Base-by-base conservation (phyloP, 2,797 vertebrate species). In the Acrocephalus scirpaceus region DNA sequence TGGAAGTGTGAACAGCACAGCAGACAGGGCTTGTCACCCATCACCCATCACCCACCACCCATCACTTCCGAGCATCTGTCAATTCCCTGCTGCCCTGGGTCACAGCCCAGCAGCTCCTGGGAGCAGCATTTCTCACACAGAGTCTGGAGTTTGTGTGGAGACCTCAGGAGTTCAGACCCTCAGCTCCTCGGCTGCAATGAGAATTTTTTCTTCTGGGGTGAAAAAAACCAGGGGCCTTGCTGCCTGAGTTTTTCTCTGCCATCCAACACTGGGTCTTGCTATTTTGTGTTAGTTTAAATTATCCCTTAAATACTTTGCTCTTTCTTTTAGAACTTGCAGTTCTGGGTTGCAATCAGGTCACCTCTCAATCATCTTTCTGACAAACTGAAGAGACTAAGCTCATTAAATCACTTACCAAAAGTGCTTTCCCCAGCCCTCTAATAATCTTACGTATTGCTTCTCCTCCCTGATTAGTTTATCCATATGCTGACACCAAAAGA, bases 331-430 rank as follows among this genome's bases (percentile, higher is more conserved):
- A 75, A 58, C 72, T 64, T 1, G 4, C 8, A 48, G 56, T 93
- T 66, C 65, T 64, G 50, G 8, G 40, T 45, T 60, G 58, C 80
- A 93, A 58, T 88, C 76, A 94, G 53, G 70, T 70, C 70, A 93
- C 71, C 38, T 76, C 90, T 86, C 88, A 75, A 62, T 91, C 90
- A 86, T 48, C n/a, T 56, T 76, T 78, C 48, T 92, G 88, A 92
- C 45, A 83, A 74, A 61, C 16, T 92, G 64, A 95, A 94, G 94
- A 90, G 77, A 62, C 20, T 25, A 22, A 90, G 16, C 40, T 88
- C 51, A 81, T 88, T 94, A 78, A 94, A 78, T 79, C 66, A 84
- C 66, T 88, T 60, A 45, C 22, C n/a, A 70, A 72, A 95, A 95
- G 65, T 44, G 30, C 57, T 54, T 65, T 78, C 17, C 65, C 47